These are phyloP conservation scores for Asobara japonica DNA, from an alignment of 1,140 invertebrate species.

Conservation along the genomic window DNA sequence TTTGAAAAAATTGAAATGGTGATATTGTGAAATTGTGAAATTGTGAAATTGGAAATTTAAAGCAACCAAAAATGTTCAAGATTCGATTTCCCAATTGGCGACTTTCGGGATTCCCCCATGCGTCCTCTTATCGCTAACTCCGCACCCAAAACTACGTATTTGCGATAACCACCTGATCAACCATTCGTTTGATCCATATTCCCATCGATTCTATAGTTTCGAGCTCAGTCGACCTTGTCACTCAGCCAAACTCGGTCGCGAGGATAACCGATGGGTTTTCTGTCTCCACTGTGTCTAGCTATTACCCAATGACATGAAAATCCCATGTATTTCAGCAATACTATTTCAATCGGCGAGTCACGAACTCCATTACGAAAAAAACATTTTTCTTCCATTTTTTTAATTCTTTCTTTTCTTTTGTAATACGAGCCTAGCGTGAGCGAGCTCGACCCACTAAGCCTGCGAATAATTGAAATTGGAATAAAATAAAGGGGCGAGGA, in stretches of 20 bases:
- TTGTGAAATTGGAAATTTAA: no score
- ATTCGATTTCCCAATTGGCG: no score
- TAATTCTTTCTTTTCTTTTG: conserved; percentile 5
- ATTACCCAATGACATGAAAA: conserved; percentile 2
- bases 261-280: conserved; percentile 6
- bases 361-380: no score
- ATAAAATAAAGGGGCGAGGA: not conserved
- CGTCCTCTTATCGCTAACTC: no score
- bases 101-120: no score
- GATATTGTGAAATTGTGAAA: no score
- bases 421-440: not conserved
- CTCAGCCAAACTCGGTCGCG: not conserved
- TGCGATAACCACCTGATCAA: not conserved
- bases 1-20: no score
- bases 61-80: no score
- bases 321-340: conserved; percentile 8
- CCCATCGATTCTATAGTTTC: not conserved
- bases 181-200: not conserved
- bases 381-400: conserved; percentile 2
- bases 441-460: no score
- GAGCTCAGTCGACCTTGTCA: not conserved
- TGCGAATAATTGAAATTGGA: no score
- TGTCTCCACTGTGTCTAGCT: not conserved
- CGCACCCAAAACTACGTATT: no score
- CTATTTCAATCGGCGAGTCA: conserved; percentile 8